These are phyloP conservation scores for Resseliella maxima DNA, from an alignment of 2,888 invertebrate species.

Conservation along the genomic window DNA sequence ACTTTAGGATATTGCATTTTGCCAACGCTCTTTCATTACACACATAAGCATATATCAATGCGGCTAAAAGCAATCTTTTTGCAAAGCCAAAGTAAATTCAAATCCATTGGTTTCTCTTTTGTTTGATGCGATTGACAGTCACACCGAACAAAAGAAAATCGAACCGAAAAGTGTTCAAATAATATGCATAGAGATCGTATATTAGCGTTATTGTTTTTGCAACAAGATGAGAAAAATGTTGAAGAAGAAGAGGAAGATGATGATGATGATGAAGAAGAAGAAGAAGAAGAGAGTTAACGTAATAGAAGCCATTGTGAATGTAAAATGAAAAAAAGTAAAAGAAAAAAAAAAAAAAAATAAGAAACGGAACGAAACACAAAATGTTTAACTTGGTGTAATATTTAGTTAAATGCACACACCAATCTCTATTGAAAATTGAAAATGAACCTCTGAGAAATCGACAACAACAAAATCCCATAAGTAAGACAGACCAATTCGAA, in stretches of 20 bases:
- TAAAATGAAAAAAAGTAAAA: neutral
- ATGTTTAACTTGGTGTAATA: conserved; percentile 27
- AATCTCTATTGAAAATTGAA: neutral
- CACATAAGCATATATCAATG: neutral
- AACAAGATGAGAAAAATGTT: neutral
- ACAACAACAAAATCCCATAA: neutral
- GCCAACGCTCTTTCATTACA: neutral
- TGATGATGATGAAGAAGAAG: too few relatives aligned
- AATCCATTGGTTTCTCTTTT: conserved; percentile 41
- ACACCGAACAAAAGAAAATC: neutral
- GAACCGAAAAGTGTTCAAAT: conserved; percentile 2
- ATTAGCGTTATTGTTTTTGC: conserved; percentile 21
- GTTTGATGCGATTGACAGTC: neutral
- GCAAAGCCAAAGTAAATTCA: neutral
- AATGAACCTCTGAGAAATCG: conserved; percentile 10
- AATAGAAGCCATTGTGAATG: conserved; percentile 6
- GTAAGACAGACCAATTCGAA: too few relatives aligned
- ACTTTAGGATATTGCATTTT: neutral
- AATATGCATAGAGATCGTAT: conserved; percentile 36
- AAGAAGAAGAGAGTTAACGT: too few relatives aligned
- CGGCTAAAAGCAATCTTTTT: neutral
- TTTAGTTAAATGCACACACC: conserved; percentile 24
- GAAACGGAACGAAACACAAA: too few relatives aligned
- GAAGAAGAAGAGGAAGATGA: too few relatives aligned
- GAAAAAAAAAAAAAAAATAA: too few relatives aligned